phyloP scores from a whole-genome alignment of 1,140 invertebrate genomes.

The Zaprionus ghesquierei region DNA sequence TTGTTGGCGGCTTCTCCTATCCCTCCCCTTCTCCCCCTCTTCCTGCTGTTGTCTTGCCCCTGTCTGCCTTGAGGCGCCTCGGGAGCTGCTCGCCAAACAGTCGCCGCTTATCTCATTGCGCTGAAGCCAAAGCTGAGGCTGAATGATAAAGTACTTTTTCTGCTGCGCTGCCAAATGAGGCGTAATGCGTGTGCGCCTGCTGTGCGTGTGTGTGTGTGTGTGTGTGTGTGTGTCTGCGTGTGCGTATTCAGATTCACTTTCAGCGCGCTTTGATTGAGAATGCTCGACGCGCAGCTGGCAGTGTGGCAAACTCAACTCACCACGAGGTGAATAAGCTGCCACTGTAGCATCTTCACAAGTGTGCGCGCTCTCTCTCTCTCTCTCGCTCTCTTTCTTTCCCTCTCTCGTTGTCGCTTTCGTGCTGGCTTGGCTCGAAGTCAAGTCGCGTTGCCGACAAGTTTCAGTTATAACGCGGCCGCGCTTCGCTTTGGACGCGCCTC shows the following conservation, averaged over 20 bases:
- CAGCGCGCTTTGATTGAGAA: conserved; percentile 70
- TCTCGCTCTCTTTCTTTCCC: neutral
- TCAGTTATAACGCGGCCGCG: conserved; percentile 71
- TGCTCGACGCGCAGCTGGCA: conserved; percentile 31
- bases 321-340: conserved; percentile 43
- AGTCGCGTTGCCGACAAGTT: conserved; percentile 50
- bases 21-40: neutral
- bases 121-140: too few species aligned
- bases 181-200: conserved; percentile 8
- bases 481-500: conserved; percentile 63
- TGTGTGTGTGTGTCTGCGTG: neutral
- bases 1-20: neutral
- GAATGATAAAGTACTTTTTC: conserved; percentile 43
- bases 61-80: neutral
- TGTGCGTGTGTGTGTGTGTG: neutral
- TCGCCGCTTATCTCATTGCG: conserved; percentile 18
- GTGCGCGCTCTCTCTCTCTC: neutral
- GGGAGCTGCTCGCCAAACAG: conserved; percentile 28
- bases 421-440: conserved; percentile 8
- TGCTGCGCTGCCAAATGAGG: conserved; percentile 29
- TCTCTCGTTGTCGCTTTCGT: conserved; percentile 16
- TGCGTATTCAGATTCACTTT: conserved; percentile 67
- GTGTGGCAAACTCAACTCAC: conserved; percentile 43
- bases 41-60: too few species aligned
- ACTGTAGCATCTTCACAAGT: conserved; percentile 54